A percentile compares a stretch with the other conserved stretches of the same genome.
These are phyloP conservation scores for Psittacara wagleri DNA, from an alignment of 2,113 vertebrate genomes.

Conservation along the genomic window DNA sequence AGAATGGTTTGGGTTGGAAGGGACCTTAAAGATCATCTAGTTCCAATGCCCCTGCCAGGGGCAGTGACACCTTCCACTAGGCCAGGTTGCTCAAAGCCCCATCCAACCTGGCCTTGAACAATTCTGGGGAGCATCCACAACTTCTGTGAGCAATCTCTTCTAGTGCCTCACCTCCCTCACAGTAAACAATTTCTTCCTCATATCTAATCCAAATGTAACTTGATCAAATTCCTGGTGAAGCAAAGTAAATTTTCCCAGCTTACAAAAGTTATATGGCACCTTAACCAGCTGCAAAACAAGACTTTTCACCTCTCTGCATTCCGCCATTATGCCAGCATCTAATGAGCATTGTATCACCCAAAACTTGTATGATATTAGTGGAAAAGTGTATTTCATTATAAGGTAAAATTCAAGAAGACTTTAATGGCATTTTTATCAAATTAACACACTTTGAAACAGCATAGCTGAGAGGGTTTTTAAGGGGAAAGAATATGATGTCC, in stretches of 20 bases:
- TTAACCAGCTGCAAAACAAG: background rate
- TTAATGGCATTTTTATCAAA: background rate
- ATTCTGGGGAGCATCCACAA: background rate
- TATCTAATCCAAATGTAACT: background rate
- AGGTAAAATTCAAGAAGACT: background rate
- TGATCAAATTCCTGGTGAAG: background rate
- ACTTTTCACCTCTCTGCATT: background rate
- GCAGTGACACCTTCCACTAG: background rate
- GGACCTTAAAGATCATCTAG: background rate
- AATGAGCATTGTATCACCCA: background rate
- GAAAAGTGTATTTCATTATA: background rate
- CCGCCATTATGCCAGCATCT: background rate
- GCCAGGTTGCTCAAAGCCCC: background rate
- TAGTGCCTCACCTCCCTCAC: background rate
- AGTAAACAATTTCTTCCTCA: background rate
- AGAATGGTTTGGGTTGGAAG: background rate
- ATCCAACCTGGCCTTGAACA: accelerated
- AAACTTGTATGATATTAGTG: background rate
- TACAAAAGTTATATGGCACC: background rate
- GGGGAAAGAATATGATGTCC: background rate
- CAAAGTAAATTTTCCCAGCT: background rate
- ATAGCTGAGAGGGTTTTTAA: background rate
- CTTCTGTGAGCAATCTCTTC: accelerated
- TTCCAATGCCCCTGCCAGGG: background rate
- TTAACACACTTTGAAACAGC: background rate